Conservation (phyloP, 2,888 invertebrate genomes). For the Brenthis hecate region DNA sequence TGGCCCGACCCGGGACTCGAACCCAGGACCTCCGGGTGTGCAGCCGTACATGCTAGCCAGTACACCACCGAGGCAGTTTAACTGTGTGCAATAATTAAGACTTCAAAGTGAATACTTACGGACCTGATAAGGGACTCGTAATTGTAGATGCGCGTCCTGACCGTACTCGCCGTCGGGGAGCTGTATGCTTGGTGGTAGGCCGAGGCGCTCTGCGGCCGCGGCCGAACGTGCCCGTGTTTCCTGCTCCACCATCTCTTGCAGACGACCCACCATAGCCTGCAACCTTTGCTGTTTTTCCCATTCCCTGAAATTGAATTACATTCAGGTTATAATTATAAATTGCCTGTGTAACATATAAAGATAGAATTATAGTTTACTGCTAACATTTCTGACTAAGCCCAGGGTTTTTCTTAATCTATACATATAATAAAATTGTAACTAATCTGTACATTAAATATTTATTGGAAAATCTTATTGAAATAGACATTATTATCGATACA, state of each 20-base stretch:
- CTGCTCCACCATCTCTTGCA: conserved; percentile 80
- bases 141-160: conserved; percentile 83
- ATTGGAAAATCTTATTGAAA: too few relatives aligned
- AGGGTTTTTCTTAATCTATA: too few relatives aligned
- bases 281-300: conserved; percentile 84
- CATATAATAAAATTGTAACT: too few relatives aligned
- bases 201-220: conserved; percentile 76
- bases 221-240: conserved; percentile 77
- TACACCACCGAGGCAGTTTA: too few relatives aligned
- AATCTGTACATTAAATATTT: too few relatives aligned
- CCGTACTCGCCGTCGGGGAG: conserved; percentile 86
- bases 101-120: conserved; percentile 46
- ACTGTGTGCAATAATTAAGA: neutral
- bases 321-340: neutral
- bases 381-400: too few relatives aligned
- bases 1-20: too few relatives aligned
- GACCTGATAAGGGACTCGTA: conserved; percentile 85
- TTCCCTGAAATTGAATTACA: conserved; percentile 76
- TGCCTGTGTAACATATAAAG: neutral
- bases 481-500: too few relatives aligned
- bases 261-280: conserved; percentile 81
- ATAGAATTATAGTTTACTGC: too few relatives aligned
- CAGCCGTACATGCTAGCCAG: too few relatives aligned
- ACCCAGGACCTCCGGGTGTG: too few relatives aligned
- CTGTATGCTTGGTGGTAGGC: conserved; percentile 84